Evolutionary conservation across 2,113 vertebrate species (phyloP).

Genomic region (Atractosteus spatula): DNA sequence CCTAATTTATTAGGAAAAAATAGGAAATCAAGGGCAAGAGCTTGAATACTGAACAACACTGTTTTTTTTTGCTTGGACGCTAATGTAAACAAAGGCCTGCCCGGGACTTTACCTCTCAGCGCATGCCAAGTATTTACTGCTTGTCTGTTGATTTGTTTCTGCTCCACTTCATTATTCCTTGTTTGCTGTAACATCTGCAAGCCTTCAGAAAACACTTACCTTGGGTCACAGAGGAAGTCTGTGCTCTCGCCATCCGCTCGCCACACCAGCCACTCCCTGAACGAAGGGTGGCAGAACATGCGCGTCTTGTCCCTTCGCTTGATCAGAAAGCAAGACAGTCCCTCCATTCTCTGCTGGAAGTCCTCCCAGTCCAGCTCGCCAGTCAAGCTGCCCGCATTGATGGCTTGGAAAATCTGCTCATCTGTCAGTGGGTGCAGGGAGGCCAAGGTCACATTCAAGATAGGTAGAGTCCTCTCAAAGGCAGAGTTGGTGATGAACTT

Average conservation of each 20-base stretch:
- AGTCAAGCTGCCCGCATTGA: conserved; percentile 76
- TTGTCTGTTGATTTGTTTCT: background rate
- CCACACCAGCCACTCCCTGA: conserved; percentile 97
- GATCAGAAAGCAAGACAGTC: conserved; percentile 87
- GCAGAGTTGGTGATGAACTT: conserved; percentile 92
- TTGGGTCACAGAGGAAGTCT: conserved; percentile 93
- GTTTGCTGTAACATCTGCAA: background rate
- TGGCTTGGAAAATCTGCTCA: conserved; percentile 92
- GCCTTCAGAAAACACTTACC: conserved; percentile 60
- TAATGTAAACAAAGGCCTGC: conserved; percentile 11
- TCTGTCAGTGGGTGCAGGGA: conserved; percentile 96
- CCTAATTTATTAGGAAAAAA: conserved; percentile 2
- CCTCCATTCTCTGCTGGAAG: conserved; percentile 91
- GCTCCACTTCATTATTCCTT: background rate
- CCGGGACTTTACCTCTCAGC: background rate
- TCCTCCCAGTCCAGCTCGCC: conserved; percentile 89
- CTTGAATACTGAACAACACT: background rate
- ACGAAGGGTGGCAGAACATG: conserved; percentile 98
- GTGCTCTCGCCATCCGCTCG: conserved; percentile 89
- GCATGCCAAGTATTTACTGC: background rate
- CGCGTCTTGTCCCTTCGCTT: conserved; percentile 91
- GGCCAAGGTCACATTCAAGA: conserved; percentile 87
- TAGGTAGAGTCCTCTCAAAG: conserved; percentile 86
- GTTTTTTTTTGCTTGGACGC: background rate
- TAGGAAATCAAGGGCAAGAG: conserved; percentile 10